Evolutionary conservation across 1,140 invertebrate genomes (phyloP).

Genomic region (Sesamia nonagrioides): DNA sequence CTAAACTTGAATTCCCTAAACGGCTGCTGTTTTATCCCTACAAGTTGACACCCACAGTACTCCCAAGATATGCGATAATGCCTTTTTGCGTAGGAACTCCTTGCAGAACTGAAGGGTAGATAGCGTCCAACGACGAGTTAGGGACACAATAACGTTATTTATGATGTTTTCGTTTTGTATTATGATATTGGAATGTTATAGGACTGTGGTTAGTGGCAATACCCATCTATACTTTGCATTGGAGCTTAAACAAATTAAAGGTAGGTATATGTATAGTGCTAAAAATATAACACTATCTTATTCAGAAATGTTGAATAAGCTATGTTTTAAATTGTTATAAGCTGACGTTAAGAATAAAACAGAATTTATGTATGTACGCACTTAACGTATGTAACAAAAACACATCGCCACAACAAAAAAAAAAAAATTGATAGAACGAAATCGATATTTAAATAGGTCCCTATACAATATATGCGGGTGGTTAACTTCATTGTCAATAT

Average conservation of each 20-base stretch:
- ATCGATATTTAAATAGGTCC: constrained; percentile 28
- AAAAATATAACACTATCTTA: too few relatives aligned
- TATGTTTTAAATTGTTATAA: too few relatives aligned
- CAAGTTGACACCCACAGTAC: constrained; percentile 4
- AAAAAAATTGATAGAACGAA: background rate
- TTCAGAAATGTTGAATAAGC: too few relatives aligned
- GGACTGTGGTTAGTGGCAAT: background rate
- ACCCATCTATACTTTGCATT: too few relatives aligned
- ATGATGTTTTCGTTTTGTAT: background rate
- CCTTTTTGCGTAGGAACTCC: background rate
- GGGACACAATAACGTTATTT: constrained; percentile 15
- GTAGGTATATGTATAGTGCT: too few relatives aligned
- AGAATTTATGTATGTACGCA: too few relatives aligned
- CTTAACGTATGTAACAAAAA: too few relatives aligned
- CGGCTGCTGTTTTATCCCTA: background rate
- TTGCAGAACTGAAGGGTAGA: constrained; percentile 21
- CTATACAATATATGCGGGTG: constrained; percentile 24
- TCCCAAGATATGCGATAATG: constrained; percentile 9
- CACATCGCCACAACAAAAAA: too few relatives aligned
- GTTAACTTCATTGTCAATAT: constrained; percentile 18
- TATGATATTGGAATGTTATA: background rate
- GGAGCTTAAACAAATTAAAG: too few relatives aligned
- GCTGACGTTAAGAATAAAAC: too few relatives aligned
- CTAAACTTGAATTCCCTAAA: constrained; percentile 3
- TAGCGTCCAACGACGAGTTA: background rate